Percentiles rank a stretch among this genome's conserved stretches.
These are phyloP conservation scores for Lipophrys pholis DNA, from an alignment of 2,113 vertebrate species.

Conservation along the genomic window DNA sequence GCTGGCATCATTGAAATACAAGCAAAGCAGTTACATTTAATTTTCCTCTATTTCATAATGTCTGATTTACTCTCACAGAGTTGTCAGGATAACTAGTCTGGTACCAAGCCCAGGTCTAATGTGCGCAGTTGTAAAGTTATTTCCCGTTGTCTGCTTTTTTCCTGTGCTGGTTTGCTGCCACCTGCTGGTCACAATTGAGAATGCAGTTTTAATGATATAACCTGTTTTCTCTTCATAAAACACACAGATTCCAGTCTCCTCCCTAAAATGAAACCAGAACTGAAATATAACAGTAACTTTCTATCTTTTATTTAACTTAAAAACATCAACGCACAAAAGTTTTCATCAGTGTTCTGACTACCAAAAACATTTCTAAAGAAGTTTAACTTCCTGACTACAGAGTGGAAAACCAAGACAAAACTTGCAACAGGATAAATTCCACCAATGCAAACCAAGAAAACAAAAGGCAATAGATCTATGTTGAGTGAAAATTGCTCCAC, in stretches of 20 bases:
- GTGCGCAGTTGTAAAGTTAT: neutral
- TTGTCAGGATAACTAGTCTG: too few relatives aligned
- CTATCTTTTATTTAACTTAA: too few relatives aligned
- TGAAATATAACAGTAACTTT: too few relatives aligned
- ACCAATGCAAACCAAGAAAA: constrained; percentile 20
- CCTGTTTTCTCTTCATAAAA: neutral
- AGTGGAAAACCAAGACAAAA: constrained; percentile 3
- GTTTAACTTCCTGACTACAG: neutral
- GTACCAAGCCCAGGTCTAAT: neutral
- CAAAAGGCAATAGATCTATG: constrained; percentile 47
- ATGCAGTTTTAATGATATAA: constrained; percentile 27
- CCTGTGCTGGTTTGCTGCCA: constrained; percentile 60
- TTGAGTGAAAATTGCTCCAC: constrained; percentile 14
- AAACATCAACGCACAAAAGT: too few relatives aligned
- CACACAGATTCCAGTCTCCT: too few relatives aligned
- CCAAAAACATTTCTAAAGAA: neutral
- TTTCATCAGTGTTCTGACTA: neutral
- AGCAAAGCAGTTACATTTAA: neutral
- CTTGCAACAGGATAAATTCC: constrained; percentile 14
- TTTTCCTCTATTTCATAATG: too few relatives aligned
- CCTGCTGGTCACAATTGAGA: constrained; percentile 64
- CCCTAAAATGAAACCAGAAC: too few relatives aligned
- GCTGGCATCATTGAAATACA: too few relatives aligned
- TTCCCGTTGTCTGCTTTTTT: neutral
- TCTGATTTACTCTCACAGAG: too few relatives aligned